phyloP scores from a whole-genome alignment of 1,140 invertebrate genomes.

The Melitaea cinxia region DNA sequence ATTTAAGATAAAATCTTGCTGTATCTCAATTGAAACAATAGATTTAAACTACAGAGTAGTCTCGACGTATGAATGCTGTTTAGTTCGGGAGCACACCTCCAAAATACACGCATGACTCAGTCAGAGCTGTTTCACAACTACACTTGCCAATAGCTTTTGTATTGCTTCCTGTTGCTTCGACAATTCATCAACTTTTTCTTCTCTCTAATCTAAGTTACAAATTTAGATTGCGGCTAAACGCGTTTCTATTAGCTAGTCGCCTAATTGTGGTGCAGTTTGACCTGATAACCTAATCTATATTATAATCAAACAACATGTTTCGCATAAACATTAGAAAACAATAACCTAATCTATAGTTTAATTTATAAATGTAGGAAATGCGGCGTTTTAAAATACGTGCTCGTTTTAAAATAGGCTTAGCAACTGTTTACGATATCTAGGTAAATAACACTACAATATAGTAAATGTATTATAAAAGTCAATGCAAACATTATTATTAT shows the following conservation, averaged over 20 bases:
- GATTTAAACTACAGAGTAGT: conserved; percentile 27
- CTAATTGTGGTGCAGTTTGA: too few relatives aligned
- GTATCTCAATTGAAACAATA: conserved; percentile 6
- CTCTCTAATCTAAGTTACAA: conserved; percentile 14
- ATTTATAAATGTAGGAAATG: too few relatives aligned
- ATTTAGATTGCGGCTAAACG: conserved; percentile 16
- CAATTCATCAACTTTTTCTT: conserved; percentile 21
- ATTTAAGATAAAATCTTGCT: background rate
- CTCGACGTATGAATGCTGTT: conserved; percentile 12
- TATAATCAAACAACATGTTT: too few relatives aligned
- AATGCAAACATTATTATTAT: too few relatives aligned
- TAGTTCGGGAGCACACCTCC: conserved; percentile 50
- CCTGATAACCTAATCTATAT: too few relatives aligned
- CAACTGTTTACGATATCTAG: too few relatives aligned
- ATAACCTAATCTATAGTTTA: too few relatives aligned
- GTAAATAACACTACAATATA: too few relatives aligned
- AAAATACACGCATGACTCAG: conserved; percentile 73
- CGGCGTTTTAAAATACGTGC: too few relatives aligned
- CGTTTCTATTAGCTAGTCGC: background rate
- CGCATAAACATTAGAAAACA: too few relatives aligned
- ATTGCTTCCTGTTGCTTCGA: conserved; percentile 68
- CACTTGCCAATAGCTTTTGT: conserved; percentile 76
- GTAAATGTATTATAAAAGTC: too few relatives aligned
- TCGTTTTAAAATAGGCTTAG: too few relatives aligned
- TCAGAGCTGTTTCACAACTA: conserved; percentile 67